Conservation (phyloP, 2,113 vertebrate genomes). For the Verasper variegatus region DNA sequence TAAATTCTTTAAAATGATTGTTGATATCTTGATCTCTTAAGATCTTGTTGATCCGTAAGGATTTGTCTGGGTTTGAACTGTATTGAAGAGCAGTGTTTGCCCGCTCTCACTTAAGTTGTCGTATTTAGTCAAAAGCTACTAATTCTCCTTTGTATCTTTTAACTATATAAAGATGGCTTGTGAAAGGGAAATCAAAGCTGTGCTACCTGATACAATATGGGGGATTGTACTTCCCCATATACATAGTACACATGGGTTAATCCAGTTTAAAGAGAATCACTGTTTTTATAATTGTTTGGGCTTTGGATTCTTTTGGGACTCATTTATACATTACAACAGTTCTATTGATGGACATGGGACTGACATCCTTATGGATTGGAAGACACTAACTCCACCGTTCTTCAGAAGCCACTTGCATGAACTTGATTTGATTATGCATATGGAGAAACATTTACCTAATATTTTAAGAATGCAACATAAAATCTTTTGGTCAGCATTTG, state of each 20-base stretch:
- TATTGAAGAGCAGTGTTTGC: neutral
- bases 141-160: neutral
- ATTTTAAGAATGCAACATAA: too few species aligned
- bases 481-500: too few species aligned
- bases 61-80: neutral
- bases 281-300: neutral
- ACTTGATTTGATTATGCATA: too few species aligned
- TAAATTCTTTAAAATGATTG: neutral
- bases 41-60: neutral
- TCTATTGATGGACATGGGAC: too few species aligned
- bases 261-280: neutral
- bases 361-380: too few species aligned
- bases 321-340: too few species aligned
- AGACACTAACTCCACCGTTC: too few species aligned
- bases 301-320: too few species aligned
- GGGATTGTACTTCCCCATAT: neutral
- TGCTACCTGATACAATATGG: neutral
- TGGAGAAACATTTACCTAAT: too few species aligned
- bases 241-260: neutral
- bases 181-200: neutral
- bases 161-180: neutral
- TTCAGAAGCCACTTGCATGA: too few species aligned
- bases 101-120: neutral
- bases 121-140: neutral
- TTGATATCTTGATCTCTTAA: neutral